A percentile compares a stretch with the other conserved stretches of the same genome.
Evolutionary conservation across 2,797 vertebrate species (phyloP).

Genomic region (Syngnathus acus): DNA sequence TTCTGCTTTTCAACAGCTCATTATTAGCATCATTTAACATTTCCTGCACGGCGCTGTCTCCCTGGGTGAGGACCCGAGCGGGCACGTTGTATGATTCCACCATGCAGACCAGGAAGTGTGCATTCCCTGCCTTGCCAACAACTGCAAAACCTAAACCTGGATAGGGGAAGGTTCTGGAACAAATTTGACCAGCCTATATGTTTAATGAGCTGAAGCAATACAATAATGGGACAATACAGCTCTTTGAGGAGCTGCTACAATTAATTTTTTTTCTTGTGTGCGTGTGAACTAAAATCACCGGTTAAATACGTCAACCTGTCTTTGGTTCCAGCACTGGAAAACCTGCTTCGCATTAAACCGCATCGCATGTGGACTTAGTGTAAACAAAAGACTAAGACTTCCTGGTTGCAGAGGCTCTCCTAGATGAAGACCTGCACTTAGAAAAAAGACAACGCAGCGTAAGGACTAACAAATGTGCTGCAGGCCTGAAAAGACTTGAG

Average conservation of each 20-base stretch:
- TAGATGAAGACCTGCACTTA: slow-evolving; percentile 6
- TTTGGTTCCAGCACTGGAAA: slow-evolving; percentile 13
- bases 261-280: slow-evolving; percentile 14
- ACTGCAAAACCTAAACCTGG: slow-evolving; percentile 60
- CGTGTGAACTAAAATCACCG: slow-evolving; percentile 23
- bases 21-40: slow-evolving; percentile 62
- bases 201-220: slow-evolving; percentile 49
- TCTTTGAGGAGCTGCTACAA: slow-evolving; percentile 15
- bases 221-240: slow-evolving; percentile 33
- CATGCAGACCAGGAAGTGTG: slow-evolving; percentile 35
- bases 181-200: neutral
- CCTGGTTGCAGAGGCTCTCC: slow-evolving; percentile 16
- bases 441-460: slow-evolving; percentile 3
- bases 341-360: slow-evolving; percentile 5
- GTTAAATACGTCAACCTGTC: slow-evolving; percentile 20
- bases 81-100: slow-evolving; percentile 56
- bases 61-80: slow-evolving; percentile 26
- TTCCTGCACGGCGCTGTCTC: slow-evolving; percentile 32
- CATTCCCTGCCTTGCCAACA: slow-evolving; percentile 41
- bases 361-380: slow-evolving; percentile 12
- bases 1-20: slow-evolving; percentile 54
- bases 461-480: slow-evolving; percentile 15
- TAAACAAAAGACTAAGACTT: slow-evolving; percentile 20
- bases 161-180: slow-evolving; percentile 25
- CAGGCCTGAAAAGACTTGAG: slow-evolving; percentile 6